These are phyloP conservation scores for Vireo griseus DNA, from an alignment of 2,797 vertebrate species.

Conservation along the genomic window DNA sequence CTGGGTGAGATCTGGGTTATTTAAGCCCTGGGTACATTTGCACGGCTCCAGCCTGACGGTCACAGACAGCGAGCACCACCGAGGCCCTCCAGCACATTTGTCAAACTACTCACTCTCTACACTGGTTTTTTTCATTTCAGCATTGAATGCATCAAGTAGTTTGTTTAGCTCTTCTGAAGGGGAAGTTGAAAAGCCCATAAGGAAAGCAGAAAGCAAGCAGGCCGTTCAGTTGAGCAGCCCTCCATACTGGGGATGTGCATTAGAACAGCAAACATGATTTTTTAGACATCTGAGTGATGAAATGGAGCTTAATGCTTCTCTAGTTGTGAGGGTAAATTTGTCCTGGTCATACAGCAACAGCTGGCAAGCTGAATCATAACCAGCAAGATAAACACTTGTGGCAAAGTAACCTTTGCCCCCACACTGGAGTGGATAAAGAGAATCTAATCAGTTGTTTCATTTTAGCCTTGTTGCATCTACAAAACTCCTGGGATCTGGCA, in stretches of 20 bases:
- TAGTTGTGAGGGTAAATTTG: constrained; percentile 3
- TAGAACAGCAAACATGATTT: not conserved
- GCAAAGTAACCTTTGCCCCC: constrained; percentile 23
- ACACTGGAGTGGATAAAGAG: not conserved
- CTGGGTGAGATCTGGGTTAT: not conserved
- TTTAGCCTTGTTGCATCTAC: not conserved
- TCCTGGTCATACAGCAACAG: not conserved
- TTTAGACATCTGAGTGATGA: not conserved
- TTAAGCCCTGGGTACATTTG: not conserved
- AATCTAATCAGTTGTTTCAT: not conserved
- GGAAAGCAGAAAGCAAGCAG: not conserved
- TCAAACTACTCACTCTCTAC: not conserved
- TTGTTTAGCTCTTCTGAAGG: not conserved
- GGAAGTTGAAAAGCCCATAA: not conserved
- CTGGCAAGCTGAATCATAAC: not conserved
- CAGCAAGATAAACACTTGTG: constrained; percentile 1
- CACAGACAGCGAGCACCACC: not conserved
- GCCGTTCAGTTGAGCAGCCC: not conserved
- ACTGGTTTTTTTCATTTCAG: not conserved
- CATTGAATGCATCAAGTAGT: not conserved
- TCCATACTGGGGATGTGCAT: not conserved
- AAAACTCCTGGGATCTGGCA: not conserved
- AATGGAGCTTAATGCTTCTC: constrained; percentile 8
- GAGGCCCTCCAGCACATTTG: not conserved
- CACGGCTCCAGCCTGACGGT: constrained; percentile 11